Evolutionary conservation across 2,888 invertebrate species (phyloP).

Genomic region (Aleiodes testaceus): DNA sequence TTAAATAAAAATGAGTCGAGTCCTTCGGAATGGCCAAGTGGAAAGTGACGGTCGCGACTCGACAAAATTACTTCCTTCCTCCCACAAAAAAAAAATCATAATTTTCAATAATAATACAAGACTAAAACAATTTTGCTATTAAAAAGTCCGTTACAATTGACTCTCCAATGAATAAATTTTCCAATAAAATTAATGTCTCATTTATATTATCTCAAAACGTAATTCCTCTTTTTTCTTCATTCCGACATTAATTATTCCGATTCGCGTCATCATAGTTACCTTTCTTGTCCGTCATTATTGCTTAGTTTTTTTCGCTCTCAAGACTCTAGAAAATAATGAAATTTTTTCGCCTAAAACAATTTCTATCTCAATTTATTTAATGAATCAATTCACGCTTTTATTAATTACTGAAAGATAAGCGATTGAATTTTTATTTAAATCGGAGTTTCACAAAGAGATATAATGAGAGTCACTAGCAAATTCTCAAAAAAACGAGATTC

Average conservation of each 20-base stretch:
- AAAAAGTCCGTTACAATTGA: slow-evolving; percentile 13
- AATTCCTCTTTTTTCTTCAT: not conserved
- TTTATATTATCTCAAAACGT: slow-evolving; percentile 8
- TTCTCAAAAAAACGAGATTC: not conserved
- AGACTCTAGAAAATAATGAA: slow-evolving; percentile 63
- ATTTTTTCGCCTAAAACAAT: not conserved
- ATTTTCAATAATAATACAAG: not conserved
- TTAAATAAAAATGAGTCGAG: not conserved
- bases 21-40: slow-evolving; percentile 28
- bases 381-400: slow-evolving; percentile 1
- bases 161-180: slow-evolving; percentile 6
- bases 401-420: not conserved
- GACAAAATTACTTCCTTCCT: slow-evolving; percentile 28
- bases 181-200: not conserved
- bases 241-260: slow-evolving; percentile 32
- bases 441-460: not conserved
- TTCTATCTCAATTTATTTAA: not conserved
- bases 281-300: slow-evolving; percentile 73
- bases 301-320: slow-evolving; percentile 61
- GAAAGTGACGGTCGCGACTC: slow-evolving; percentile 27
- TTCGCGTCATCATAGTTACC: slow-evolving; percentile 67
- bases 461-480: slow-evolving; percentile 1
- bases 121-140: not conserved
- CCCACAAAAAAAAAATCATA: not conserved
- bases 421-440: not conserved